Conservation (phyloP, 1,140 invertebrate species). For the Phocides pigmalion region DNA sequence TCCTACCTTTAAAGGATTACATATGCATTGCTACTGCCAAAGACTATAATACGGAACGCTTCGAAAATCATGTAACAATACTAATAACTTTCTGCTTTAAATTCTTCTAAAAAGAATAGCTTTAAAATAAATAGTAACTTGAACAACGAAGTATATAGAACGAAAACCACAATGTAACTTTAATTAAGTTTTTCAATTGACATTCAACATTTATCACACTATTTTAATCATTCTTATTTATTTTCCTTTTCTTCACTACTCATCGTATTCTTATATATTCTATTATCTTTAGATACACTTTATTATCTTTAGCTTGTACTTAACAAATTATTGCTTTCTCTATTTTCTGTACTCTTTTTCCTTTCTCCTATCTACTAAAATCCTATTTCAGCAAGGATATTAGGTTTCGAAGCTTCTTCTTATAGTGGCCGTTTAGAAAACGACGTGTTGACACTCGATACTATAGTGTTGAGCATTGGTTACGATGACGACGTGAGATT, state of each 20-base stretch:
- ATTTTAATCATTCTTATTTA: background rate
- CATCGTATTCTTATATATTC: background rate
- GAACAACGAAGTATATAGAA: too few relatives aligned
- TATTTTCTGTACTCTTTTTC: background rate
- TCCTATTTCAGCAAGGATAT: constrained; percentile 22
- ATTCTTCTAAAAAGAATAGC: too few relatives aligned
- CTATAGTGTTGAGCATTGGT: constrained; percentile 7
- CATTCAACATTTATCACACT: too few relatives aligned
- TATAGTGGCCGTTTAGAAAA: constrained; percentile 26
- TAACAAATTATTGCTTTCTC: background rate
- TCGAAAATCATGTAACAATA: too few relatives aligned
- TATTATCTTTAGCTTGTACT: background rate
- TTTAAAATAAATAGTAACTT: too few relatives aligned
- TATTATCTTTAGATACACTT: too few relatives aligned
- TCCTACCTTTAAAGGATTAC: too few relatives aligned
- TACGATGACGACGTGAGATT: constrained; percentile 11
- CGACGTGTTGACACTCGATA: constrained; percentile 6
- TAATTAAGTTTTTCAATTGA: background rate
- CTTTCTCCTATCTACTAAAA: background rate
- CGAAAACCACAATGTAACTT: background rate
- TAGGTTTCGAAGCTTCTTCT: constrained; percentile 26
- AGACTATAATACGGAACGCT: too few relatives aligned
- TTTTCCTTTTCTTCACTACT: background rate
- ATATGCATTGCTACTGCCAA: too few relatives aligned
- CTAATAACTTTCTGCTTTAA: too few relatives aligned